Evolutionary conservation across 2,888 invertebrate genomes (phyloP).

Genomic region (Meta bourneti): DNA sequence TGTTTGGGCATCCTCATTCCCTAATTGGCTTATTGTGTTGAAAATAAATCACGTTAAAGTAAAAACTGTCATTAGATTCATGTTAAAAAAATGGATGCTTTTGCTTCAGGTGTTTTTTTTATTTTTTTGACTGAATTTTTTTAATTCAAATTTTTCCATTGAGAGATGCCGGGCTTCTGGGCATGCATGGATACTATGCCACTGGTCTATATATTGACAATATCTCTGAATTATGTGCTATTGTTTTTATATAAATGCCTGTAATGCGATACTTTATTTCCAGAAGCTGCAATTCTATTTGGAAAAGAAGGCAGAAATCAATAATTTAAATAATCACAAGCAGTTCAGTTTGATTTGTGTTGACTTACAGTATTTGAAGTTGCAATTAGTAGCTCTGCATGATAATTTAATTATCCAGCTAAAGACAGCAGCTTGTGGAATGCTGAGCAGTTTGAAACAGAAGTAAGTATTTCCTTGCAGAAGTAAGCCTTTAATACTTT

Average conservation of each 20-base stretch:
- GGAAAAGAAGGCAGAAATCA: slow-evolving; percentile 56
- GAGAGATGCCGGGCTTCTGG: no score
- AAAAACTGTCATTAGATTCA: no score
- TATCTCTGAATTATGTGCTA: not conserved
- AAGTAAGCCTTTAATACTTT: not conserved
- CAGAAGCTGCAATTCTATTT: slow-evolving; percentile 59
- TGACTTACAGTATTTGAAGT: slow-evolving; percentile 81
- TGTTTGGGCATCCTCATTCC: no score
- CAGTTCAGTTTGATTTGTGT: slow-evolving; percentile 77
- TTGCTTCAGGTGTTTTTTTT: no score
- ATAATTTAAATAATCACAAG: slow-evolving; percentile 51
- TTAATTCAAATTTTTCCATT: no score
- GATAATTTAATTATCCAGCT: slow-evolving; percentile 77
- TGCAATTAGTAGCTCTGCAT: slow-evolving; percentile 80
- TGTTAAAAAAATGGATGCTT: no score
- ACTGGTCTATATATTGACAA: no score
- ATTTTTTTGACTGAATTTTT: no score
- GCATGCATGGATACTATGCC: no score
- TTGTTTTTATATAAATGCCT: not conserved
- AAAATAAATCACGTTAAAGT: no score
- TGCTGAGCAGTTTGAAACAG: slow-evolving; percentile 34
- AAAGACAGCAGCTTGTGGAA: slow-evolving; percentile 47
- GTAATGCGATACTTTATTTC: not conserved
- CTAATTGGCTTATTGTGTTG: no score
- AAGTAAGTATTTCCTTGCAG: slow-evolving; percentile 22